A percentile compares a stretch with the other conserved stretches of the same genome.
Conservation (phyloP, 2,888 invertebrate genomes). For the Eucriotettix oculatus region DNA sequence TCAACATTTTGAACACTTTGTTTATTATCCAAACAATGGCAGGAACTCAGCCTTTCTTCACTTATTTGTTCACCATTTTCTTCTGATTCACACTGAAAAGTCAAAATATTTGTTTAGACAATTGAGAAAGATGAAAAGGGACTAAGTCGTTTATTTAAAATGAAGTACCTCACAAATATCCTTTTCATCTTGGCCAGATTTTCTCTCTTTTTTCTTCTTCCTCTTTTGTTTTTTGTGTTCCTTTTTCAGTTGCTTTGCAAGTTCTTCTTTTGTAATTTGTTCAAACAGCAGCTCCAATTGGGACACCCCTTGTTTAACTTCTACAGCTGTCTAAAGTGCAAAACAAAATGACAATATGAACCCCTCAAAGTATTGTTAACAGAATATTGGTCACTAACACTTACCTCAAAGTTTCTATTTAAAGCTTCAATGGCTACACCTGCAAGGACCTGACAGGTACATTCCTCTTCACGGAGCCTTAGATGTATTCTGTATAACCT, state of each 20-base stretch:
- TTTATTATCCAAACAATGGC: constrained; percentile 10
- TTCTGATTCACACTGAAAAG: constrained; percentile 15
- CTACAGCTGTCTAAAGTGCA: constrained; percentile 51
- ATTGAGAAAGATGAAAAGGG: neutral
- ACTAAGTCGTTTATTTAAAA: neutral
- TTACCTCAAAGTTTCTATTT: constrained; percentile 64
- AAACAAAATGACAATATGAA: constrained; percentile 5
- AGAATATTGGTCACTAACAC: neutral
- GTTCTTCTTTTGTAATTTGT: constrained; percentile 74
- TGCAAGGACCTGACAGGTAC: constrained; percentile 84
- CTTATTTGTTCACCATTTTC: constrained; percentile 12
- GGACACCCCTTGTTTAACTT: constrained; percentile 73
- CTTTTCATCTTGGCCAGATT: constrained; percentile 30
- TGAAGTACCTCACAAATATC: constrained; percentile 27
- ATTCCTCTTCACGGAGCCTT: constrained; percentile 76
- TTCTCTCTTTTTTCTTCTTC: constrained; percentile 52
- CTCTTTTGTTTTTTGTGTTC: constrained; percentile 73
- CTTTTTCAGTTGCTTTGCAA: constrained; percentile 65
- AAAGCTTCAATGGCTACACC: constrained; percentile 77
- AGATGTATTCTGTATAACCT: constrained; percentile 74
- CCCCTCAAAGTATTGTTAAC: neutral
- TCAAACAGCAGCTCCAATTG: constrained; percentile 77
- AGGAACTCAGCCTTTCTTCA: constrained; percentile 8
- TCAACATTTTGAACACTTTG: constrained; percentile 2
- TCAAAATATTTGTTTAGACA: neutral